These are phyloP conservation scores for Antennarius striatus DNA, from an alignment of 2,113 vertebrate species.

Conservation along the genomic window DNA sequence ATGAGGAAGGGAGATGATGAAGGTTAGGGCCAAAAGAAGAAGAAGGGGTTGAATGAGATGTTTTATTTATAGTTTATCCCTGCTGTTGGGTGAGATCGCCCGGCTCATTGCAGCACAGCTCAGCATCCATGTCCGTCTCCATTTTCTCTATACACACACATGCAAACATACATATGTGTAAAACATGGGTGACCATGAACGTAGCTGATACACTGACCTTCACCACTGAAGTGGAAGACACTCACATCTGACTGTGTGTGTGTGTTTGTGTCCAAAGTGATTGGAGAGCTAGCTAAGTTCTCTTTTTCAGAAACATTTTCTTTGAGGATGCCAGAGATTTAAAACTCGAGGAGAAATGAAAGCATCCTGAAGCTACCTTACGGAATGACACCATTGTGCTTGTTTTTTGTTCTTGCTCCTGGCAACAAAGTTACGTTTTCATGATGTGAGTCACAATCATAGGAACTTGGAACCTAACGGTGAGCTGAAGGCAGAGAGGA, in stretches of 20 bases:
- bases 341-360: conserved; percentile 37
- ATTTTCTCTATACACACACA: conserved; percentile 42
- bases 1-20: conserved; percentile 6
- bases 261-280: not conserved
- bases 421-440: conserved; percentile 3
- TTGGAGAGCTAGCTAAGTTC: not conserved
- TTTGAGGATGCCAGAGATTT: not conserved
- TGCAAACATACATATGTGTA: conserved; percentile 11
- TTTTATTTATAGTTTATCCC: conserved; percentile 77
- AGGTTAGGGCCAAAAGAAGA: conserved; percentile 14
- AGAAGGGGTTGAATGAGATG: conserved; percentile 31
- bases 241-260: conserved; percentile 12
- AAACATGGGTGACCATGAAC: conserved; percentile 1
- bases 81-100: conserved; percentile 64
- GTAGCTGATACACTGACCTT: conserved; percentile 29
- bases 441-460: conserved; percentile 8
- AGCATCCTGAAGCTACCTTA: conserved; percentile 1
- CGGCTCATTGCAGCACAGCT: conserved; percentile 58
- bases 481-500: conserved; percentile 16
- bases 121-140: conserved; percentile 54
- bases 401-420: conserved; percentile 32
- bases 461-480: not conserved
- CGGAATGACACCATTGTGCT: conserved; percentile 35
- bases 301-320: too few species aligned
- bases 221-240: conserved; percentile 36